A percentile compares a stretch with the other conserved stretches of the same genome.
Evolutionary conservation across 2,113 vertebrate species (phyloP).

Genomic region (Seriola dumerili): DNA sequence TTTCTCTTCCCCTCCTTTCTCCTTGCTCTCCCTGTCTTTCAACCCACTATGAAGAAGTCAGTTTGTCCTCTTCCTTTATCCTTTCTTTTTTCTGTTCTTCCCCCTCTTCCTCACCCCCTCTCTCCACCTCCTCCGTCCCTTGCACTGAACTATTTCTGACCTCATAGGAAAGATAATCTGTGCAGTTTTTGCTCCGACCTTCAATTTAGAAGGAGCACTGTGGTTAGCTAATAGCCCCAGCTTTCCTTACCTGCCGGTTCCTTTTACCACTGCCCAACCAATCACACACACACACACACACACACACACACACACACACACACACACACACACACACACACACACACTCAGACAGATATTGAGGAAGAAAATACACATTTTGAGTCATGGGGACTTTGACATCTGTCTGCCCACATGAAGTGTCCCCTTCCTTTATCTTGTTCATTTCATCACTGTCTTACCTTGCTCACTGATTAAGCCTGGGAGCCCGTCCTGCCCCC

Average conservation of each 20-base stretch:
- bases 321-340: neutral
- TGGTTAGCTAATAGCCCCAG: conserved; percentile 40
- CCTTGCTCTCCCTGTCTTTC: neutral
- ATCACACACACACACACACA: neutral
- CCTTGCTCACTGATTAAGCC: too few species aligned
- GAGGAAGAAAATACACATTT: too few species aligned
- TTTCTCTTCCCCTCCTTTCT: neutral
- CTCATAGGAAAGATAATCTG: conserved; percentile 44
- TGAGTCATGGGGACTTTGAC: too few species aligned
- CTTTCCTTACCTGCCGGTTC: conserved; percentile 28
- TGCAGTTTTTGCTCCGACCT: conserved; percentile 42
- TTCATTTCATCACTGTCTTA: too few species aligned
- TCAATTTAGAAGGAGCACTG: conserved; percentile 51
- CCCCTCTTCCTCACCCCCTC: neutral
- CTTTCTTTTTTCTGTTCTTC: neutral
- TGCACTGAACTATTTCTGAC: conserved; percentile 34
- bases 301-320: neutral
- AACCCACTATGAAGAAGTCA: neutral
- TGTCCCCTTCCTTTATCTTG: too few species aligned
- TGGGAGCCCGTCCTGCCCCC: too few species aligned
- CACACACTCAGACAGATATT: too few species aligned
- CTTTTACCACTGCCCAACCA: conserved; percentile 2
- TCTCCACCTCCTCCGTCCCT: neutral
- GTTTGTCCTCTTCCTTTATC: neutral
- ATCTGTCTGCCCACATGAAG: too few species aligned